These are phyloP conservation scores for Jordanella pulchra DNA, from an alignment of 2,797 vertebrate species.

Conservation along the genomic window DNA sequence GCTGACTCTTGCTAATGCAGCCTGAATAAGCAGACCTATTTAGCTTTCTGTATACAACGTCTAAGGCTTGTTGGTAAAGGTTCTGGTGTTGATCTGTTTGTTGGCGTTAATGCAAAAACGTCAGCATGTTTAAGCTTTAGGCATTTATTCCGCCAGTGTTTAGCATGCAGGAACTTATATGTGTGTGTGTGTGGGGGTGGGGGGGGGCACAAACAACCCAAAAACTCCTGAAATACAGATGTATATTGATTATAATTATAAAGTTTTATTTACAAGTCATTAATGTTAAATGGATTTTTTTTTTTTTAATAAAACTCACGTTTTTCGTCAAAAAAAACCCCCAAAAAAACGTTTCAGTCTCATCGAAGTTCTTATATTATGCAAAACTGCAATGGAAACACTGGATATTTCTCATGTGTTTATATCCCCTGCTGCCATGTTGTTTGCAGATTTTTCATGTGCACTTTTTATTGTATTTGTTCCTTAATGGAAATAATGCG, in stretches of 20 bases:
- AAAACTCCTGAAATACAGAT: neutral
- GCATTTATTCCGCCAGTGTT: neutral
- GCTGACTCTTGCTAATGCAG: conserved; percentile 40
- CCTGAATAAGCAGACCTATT: conserved; percentile 62
- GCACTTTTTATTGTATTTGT: too few species aligned
- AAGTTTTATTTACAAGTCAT: neutral
- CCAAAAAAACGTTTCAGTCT: too few species aligned
- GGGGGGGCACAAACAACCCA: neutral
- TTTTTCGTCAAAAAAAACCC: too few species aligned
- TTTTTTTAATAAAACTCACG: too few species aligned
- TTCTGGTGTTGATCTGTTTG: conserved; percentile 25
- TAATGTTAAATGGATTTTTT: neutral
- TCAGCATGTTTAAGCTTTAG: neutral
- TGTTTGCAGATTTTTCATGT: too few species aligned
- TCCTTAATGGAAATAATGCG: too few species aligned
- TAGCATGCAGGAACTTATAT: too few species aligned
- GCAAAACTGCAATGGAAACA: too few species aligned
- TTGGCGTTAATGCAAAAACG: conserved; percentile 17
- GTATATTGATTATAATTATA: neutral
- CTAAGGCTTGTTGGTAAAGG: conserved; percentile 23
- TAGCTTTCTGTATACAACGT: conserved; percentile 25
- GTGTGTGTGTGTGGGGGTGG: too few species aligned
- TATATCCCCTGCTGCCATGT: too few species aligned
- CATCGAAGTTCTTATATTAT: too few species aligned
- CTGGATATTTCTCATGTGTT: too few species aligned